Evolutionary conservation across 2,888 invertebrate species (phyloP).

Genomic region (Agrotis ipsilon): DNA sequence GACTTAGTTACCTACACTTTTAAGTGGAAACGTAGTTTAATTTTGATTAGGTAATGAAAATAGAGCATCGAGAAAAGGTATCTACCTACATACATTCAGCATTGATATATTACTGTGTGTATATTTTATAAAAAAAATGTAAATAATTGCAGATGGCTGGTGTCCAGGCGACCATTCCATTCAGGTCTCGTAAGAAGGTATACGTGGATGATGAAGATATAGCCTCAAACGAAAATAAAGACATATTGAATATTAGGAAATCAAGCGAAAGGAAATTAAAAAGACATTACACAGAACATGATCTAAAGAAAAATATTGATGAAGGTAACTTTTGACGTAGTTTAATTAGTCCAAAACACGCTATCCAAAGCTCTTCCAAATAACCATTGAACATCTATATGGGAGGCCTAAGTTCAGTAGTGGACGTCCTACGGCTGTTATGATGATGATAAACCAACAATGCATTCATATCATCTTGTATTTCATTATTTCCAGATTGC

Average conservation of each 20-base stretch:
- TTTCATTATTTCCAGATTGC: conserved; percentile 73
- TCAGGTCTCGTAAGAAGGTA: conserved; percentile 87
- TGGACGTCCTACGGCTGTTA: neutral
- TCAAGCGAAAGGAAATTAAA: conserved; percentile 65
- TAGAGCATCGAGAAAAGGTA: conserved; percentile 31
- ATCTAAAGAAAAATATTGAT: conserved; percentile 60
- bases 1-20: too few relatives aligned
- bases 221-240: conserved; percentile 78
- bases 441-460: too few relatives aligned
- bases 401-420: neutral
- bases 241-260: conserved; percentile 70
- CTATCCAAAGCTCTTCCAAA: too few relatives aligned
- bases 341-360: neutral
- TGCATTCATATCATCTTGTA: neutral
- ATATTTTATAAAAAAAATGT: too few relatives aligned
- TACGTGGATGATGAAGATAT: conserved; percentile 67
- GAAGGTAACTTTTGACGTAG: conserved; percentile 70
- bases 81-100: conserved; percentile 1
- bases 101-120: neutral
- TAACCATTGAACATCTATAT: too few relatives aligned
- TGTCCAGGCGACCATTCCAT: conserved; percentile 87
- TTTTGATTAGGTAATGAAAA: neutral
- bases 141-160: conserved; percentile 82
- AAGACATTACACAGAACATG: conserved; percentile 62
- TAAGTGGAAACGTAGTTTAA: conserved; percentile 4